phyloP scores from a whole-genome alignment of 2,888 invertebrate species.

The Cheilosia vulpina region DNA sequence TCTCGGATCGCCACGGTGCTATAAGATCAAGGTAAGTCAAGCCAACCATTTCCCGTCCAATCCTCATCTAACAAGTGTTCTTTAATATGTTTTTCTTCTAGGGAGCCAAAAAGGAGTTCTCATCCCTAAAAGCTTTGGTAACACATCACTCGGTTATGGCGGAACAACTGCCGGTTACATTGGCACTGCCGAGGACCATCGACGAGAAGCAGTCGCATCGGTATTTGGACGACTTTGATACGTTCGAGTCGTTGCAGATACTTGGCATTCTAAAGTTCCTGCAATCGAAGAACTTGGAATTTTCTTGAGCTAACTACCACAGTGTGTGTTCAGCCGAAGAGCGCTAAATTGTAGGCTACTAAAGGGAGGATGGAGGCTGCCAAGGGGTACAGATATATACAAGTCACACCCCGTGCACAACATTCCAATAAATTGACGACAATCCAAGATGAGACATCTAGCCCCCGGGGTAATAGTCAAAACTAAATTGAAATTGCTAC shows the following conservation, averaged over 20 bases:
- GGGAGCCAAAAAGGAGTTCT: conserved; percentile 98
- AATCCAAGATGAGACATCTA: background rate
- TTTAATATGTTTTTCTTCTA: conserved; percentile 83
- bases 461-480: background rate
- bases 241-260: conserved; percentile 86
- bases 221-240: conserved; percentile 90
- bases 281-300: conserved; percentile 79
- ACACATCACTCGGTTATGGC: conserved; percentile 99
- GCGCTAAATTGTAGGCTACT: conserved; percentile 43
- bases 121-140: conserved; percentile 94
- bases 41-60: accelerated
- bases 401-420: conserved; percentile 46
- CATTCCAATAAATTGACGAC: conserved; percentile 56
- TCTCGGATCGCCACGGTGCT: conserved; percentile 76
- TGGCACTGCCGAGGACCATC: conserved; percentile 88
- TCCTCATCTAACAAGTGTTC: background rate
- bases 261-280: conserved; percentile 80
- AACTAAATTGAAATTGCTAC: background rate
- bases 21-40: conserved; percentile 78
- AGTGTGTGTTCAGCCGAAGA: conserved; percentile 9
- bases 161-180: conserved; percentile 95
- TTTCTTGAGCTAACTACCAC: conserved; percentile 60
- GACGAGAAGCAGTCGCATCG: conserved; percentile 78
- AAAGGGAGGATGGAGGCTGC: conserved; percentile 46
- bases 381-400: conserved; percentile 16